These are phyloP conservation scores for Drosophila austrosaltans DNA, from an alignment of 2,888 invertebrate genomes.

Conservation along the genomic window DNA sequence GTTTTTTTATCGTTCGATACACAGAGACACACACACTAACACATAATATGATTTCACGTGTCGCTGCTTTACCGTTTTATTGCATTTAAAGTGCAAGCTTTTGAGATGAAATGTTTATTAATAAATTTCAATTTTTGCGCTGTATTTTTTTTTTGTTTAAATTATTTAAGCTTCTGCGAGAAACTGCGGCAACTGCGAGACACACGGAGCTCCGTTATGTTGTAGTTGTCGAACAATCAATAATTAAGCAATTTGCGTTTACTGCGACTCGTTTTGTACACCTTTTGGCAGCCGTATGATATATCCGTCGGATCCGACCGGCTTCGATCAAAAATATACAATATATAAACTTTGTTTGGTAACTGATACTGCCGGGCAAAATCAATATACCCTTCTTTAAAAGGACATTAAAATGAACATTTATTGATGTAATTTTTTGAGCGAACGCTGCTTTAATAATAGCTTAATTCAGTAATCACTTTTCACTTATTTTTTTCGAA, in stretches of 20 bases:
- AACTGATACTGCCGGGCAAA: neutral
- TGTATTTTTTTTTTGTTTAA: neutral
- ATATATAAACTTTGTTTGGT: neutral
- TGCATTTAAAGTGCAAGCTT: neutral
- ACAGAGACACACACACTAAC: neutral
- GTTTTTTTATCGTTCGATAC: neutral
- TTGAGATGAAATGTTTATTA: neutral
- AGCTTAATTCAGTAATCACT: neutral
- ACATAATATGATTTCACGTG: neutral
- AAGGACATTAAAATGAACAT: neutral
- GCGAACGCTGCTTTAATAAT: neutral
- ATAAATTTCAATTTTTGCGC: neutral
- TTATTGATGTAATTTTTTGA: neutral
- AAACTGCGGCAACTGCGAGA: neutral
- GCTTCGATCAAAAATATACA: neutral
- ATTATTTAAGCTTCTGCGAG: neutral
- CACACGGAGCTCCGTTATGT: neutral
- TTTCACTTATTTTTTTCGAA: neutral
- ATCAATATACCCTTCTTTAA: neutral
- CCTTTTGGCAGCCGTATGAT: neutral
- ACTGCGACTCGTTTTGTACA: constrained; percentile 1
- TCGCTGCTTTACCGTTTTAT: neutral
- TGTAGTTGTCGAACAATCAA: constrained; percentile 1
- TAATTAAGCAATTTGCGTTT: neutral
- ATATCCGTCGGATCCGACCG: constrained; percentile 1